Percentiles rank a stretch among this genome's conserved stretches.
These are phyloP conservation scores for Mylabris sibirica DNA, from an alignment of 2,888 invertebrate genomes.

Conservation along the genomic window DNA sequence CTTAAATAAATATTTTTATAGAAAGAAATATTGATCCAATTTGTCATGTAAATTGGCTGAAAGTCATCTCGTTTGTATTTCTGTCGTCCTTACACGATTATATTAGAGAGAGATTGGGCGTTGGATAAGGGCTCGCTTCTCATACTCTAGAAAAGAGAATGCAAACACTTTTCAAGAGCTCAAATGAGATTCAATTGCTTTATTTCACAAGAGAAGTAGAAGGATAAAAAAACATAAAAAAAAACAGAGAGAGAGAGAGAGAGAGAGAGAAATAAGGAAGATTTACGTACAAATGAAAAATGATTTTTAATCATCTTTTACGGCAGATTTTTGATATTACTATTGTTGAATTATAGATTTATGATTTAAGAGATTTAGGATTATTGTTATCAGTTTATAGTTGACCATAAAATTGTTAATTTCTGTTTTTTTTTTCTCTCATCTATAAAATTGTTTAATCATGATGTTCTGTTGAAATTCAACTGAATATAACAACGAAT, in stretches of 20 bases:
- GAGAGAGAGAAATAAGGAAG: not conserved
- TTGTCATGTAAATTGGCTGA: slow-evolving; percentile 63
- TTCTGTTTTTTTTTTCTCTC: slow-evolving; percentile 21
- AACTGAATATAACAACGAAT: slow-evolving; percentile 43
- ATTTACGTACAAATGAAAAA: not conserved
- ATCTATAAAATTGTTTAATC: slow-evolving; percentile 22
- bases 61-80: slow-evolving; percentile 61
- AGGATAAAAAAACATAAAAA: not conserved
- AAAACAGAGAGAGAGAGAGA: not conserved
- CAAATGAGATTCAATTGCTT: slow-evolving; percentile 11
- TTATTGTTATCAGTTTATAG: slow-evolving; percentile 17
- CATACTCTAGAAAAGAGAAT: slow-evolving; percentile 1
- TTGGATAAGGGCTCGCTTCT: not conserved
- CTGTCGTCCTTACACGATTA: slow-evolving; percentile 62
- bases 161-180: slow-evolving; percentile 8
- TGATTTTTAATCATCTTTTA: not conserved
- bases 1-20: slow-evolving; percentile 63
- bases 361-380: slow-evolving; percentile 6
- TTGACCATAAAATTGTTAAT: slow-evolving; percentile 22
- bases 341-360: not conserved
- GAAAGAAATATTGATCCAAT: slow-evolving; percentile 63
- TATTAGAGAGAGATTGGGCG: slow-evolving; percentile 44
- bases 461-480: slow-evolving; percentile 28
- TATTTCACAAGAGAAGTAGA: not conserved
- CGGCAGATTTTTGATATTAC: too few relatives aligned